A percentile compares a stretch with the other conserved stretches of the same genome.
Conservation (phyloP, 2,113 vertebrate species). For the Ancistrus triradiatus region DNA sequence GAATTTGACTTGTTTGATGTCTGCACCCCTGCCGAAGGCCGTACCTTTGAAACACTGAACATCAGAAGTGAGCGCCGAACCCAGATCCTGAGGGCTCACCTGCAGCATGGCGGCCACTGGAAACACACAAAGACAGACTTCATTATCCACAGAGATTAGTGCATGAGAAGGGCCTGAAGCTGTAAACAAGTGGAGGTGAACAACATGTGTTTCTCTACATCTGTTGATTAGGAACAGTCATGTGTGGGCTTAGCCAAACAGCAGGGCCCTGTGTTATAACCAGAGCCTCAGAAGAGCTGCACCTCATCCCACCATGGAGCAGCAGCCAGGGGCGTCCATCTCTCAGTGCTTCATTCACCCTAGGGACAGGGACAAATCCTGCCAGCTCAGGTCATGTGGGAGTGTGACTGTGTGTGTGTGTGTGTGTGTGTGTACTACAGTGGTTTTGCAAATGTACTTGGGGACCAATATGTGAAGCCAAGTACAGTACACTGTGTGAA, state of each 20-base stretch:
- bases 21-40: not conserved
- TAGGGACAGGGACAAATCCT: not conserved
- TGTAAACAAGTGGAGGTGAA: constrained; percentile 18
- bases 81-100: constrained; percentile 79
- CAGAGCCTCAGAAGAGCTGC: not conserved
- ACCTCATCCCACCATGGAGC: not conserved
- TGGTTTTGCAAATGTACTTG: constrained; percentile 32
- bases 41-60: constrained; percentile 92
- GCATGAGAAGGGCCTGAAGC: not conserved
- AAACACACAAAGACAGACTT: constrained; percentile 20
- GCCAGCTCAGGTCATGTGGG: not conserved
- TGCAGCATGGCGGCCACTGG: constrained; percentile 86
- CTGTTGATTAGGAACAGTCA: not conserved
- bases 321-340: constrained; percentile 7
- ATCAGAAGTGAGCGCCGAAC: constrained; percentile 84
- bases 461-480: constrained; percentile 48
- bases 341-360: not conserved
- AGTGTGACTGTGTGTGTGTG: not conserved
- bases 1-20: not conserved
- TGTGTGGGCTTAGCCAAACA: constrained; percentile 1
- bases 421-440: not conserved
- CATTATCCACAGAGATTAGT: not conserved
- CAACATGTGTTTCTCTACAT: not conserved
- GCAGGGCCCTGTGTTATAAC: no score
- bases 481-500: no score